Evolutionary conservation across 2,888 invertebrate species (phyloP).

Genomic region (Apotomis capreana): DNA sequence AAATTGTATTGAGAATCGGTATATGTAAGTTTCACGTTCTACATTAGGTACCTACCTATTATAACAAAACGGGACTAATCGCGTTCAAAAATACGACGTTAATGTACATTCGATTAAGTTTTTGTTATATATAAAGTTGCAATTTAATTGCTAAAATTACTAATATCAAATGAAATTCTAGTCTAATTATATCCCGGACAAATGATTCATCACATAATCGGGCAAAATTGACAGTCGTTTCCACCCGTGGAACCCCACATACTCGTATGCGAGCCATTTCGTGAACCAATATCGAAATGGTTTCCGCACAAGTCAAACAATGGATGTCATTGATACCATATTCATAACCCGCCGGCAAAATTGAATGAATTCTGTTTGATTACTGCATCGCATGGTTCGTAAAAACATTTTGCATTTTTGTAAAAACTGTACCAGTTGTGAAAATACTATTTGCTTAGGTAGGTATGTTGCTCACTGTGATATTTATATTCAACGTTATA

Average conservation of each 20-base stretch:
- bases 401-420: background rate
- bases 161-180: no score
- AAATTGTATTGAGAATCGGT: no score
- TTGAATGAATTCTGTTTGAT: conserved; percentile 23
- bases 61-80: no score
- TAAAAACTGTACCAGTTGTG: background rate
- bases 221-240: conserved; percentile 1
- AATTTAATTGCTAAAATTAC: no score
- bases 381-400: conserved; percentile 10
- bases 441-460: background rate
- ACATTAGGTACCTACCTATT: no score
- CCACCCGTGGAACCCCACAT: background rate
- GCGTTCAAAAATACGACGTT: no score
- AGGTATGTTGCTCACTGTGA: background rate
- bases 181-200: background rate
- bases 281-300: conserved; percentile 26
- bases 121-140: no score
- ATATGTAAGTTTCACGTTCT: no score
- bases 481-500: no score
- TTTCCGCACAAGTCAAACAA: conserved; percentile 23
- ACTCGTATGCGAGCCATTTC: conserved; percentile 14
- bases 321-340: conserved; percentile 23
- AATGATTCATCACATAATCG: background rate
- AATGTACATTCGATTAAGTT: no score
- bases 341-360: conserved; percentile 7